A percentile compares a stretch with the other conserved stretches of the same genome.
Conservation (phyloP, 2,888 invertebrate genomes). For the Ramazzottius varieornatus region DNA sequence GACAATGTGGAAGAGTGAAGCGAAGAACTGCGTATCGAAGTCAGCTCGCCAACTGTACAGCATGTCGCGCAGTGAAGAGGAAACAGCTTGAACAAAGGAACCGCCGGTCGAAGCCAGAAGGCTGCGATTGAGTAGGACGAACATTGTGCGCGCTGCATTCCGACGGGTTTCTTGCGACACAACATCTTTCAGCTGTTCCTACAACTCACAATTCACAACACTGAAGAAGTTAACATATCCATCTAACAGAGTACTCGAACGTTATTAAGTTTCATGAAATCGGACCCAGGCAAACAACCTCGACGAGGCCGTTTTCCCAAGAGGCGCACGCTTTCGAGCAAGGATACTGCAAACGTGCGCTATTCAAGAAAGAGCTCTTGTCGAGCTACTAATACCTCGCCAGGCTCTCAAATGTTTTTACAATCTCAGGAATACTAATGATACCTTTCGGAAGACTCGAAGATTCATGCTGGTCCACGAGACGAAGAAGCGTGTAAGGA, state of each 20-base stretch:
- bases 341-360: too few relatives aligned
- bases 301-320: too few relatives aligned
- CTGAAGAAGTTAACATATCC: too few relatives aligned
- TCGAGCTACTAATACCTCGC: too few relatives aligned
- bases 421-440: too few relatives aligned
- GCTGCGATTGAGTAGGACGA: background rate
- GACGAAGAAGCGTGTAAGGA: background rate
- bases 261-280: too few relatives aligned
- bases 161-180: background rate
- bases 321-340: too few relatives aligned
- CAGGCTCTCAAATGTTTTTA: too few relatives aligned
- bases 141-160: background rate
- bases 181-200: background rate
- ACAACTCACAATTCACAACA: too few relatives aligned
- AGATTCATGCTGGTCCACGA: background rate
- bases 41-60: background rate
- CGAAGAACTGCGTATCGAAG: background rate
- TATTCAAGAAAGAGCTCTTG: too few relatives aligned
- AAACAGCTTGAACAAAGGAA: background rate
- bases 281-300: too few relatives aligned
- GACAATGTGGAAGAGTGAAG: background rate
- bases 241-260: too few relatives aligned
- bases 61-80: background rate
- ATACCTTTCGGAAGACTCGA: background rate
- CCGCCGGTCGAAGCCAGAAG: background rate